A percentile compares a stretch with the other conserved stretches of the same genome.
Conservation (phyloP, 2,888 invertebrate species). For the Drosophila macrothrix region DNA sequence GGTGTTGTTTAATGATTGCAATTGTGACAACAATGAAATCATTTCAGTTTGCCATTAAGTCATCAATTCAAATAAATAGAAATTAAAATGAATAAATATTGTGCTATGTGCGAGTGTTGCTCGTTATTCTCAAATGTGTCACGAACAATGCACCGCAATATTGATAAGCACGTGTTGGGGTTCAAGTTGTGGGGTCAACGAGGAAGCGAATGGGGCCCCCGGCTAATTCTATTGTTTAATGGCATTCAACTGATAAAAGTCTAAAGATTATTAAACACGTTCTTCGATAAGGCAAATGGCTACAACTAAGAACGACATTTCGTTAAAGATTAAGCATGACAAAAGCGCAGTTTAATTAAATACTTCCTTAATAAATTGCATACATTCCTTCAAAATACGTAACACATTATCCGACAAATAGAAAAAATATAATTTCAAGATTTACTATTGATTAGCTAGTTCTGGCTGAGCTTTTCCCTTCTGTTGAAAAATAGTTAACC, state of each 20-base stretch:
- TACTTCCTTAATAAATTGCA: background rate
- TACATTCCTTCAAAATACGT: background rate
- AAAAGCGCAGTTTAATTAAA: background rate
- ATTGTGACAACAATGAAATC: constrained; percentile 69
- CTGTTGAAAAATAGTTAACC: constrained; percentile 25
- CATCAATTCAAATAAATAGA: constrained; percentile 79
- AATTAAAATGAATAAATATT: constrained; percentile 73
- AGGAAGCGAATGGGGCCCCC: constrained; percentile 55
- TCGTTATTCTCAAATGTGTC: constrained; percentile 66
- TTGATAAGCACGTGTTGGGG: constrained; percentile 75
- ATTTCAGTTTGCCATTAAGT: constrained; percentile 70
- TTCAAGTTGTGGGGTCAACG: constrained; percentile 70
- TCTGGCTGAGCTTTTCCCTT: constrained; percentile 38
- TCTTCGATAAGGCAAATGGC: constrained; percentile 29
- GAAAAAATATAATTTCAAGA: constrained; percentile 8
- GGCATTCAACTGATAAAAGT: constrained; percentile 52
- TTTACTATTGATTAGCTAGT: background rate
- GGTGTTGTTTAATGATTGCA: constrained; percentile 67
- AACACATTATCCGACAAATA: background rate
- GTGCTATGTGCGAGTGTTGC: constrained; percentile 26
- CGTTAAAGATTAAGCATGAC: constrained; percentile 1
- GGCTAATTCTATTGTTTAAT: constrained; percentile 62
- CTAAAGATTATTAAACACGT: constrained; percentile 43
- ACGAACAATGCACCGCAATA: constrained; percentile 56
- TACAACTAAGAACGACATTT: constrained; percentile 8